phyloP scores from a whole-genome alignment of 1,140 invertebrate genomes.

The Drosophila varians region DNA sequence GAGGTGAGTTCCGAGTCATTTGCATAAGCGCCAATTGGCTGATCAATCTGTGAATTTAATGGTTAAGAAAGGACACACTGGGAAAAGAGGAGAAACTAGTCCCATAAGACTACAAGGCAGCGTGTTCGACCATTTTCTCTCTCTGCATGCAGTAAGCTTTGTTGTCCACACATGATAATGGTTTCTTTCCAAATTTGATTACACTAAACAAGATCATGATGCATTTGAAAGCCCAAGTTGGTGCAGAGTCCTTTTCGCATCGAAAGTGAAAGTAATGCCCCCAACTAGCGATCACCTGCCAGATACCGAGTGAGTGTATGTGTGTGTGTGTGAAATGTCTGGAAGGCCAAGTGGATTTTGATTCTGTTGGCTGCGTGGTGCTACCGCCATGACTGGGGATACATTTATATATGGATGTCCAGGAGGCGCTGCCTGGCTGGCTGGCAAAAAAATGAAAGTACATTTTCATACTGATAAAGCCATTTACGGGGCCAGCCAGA shows the following conservation, averaged over 20 bases:
- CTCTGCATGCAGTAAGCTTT: constrained; percentile 36
- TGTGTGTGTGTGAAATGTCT: constrained; percentile 56
- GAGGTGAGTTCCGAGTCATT: constrained; percentile 36
- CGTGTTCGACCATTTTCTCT: not conserved
- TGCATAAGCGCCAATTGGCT: constrained; percentile 52
- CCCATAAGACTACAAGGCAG: not conserved
- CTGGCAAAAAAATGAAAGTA: constrained; percentile 60
- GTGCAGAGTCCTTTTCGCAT: constrained; percentile 66
- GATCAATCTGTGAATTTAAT: constrained; percentile 29
- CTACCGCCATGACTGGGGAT: constrained; percentile 39
- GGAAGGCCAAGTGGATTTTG: constrained; percentile 46
- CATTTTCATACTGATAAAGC: constrained; percentile 54
- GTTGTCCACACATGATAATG: constrained; percentile 60
- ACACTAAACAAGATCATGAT: constrained; percentile 73
- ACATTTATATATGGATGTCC: constrained; percentile 53
- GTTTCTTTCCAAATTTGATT: constrained; percentile 71
- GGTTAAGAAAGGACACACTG: constrained; percentile 7
- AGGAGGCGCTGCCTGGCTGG: constrained; percentile 27
- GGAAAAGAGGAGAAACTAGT: not conserved
- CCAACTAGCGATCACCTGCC: constrained; percentile 54
- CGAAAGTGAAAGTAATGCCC: constrained; percentile 73
- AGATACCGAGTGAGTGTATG: not conserved
- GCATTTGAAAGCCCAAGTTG: constrained; percentile 75
- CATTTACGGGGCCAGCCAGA: constrained; percentile 47
- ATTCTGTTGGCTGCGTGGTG: constrained; percentile 50